Percentiles rank a stretch among this genome's conserved stretches.
Evolutionary conservation across 2,797 vertebrate genomes (phyloP).

Genomic region (Syndactyla subalaris): DNA sequence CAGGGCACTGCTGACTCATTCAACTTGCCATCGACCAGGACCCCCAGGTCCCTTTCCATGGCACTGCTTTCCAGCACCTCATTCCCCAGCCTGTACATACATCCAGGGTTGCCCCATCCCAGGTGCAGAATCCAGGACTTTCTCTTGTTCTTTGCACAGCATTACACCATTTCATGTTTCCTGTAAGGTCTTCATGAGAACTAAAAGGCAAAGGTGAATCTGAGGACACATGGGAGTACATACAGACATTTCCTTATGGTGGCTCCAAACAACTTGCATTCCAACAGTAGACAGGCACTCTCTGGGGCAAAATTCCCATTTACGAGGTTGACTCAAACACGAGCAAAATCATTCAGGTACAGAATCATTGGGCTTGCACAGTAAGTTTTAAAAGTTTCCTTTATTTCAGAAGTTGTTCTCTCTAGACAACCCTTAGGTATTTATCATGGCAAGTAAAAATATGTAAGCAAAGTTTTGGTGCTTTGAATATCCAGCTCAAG

Average conservation of each 20-base stretch:
- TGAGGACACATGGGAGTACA: fast-evolving
- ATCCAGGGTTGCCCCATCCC: neutral
- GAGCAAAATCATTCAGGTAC: neutral
- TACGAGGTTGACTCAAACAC: neutral
- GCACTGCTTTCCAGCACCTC: too few relatives aligned
- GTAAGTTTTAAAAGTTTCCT: neutral
- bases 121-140: neutral
- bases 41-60: too few relatives aligned
- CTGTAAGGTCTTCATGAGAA: neutral
- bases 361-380: neutral
- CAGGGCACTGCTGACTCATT: too few relatives aligned
- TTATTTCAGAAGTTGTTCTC: neutral
- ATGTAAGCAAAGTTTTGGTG: neutral
- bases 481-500: neutral
- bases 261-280: neutral
- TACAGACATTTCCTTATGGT: neutral
- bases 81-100: too few relatives aligned
- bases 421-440: neutral
- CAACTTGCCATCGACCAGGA: too few relatives aligned
- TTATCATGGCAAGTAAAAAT: neutral
- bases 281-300: neutral
- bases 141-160: neutral
- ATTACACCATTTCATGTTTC: neutral
- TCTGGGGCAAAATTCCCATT: neutral
- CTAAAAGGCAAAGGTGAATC: neutral